Base-by-base conservation (phyloP, 2,113 vertebrate species). In the Psephotus haematonotus region DNA sequence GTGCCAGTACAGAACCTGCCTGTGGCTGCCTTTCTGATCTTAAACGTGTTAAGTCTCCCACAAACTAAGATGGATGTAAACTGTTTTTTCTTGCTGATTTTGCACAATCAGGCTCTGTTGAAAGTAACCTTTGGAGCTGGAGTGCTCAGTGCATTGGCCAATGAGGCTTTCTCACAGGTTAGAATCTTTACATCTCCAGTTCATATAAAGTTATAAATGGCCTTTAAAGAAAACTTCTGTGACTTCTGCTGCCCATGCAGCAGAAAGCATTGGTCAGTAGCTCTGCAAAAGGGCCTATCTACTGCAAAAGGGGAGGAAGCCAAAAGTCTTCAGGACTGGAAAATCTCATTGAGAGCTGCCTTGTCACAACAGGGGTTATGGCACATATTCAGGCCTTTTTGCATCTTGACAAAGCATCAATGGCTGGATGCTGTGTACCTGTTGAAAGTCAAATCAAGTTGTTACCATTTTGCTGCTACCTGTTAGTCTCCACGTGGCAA, bases 81-180 rank as follows among this genome's bases (percentile, higher is more conserved):
- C 39, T 77, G 50, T 12, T 59, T 72, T 93, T 93, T 94, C 64
- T 55, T 95, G 55, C 46, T 84, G 69, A 50, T 92, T 93, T 92
- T 91, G 80, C 80, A 93, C 83, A 95, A 16, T 93, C 72, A 68
- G 53, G 39, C 83, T 88, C 91, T 94, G 80, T 94, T 90, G 60
- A 82, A 88, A 71, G 20, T 55, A 91, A 50, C 27, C 35, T 81
- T 90, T 92, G 69, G 76, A 84, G 59, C 15, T 70, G 64, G 57
- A 93, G 35, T 28, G 8, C 49, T 77, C 31, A 24, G 49, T 60
- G 76, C 31, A 1, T 65, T 90, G 80, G 27, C 72, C 60, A 11
- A 2, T 78, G n/a, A 78, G 64, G 29, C 76, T 78, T 92, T 95
- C 76, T 81, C n/a, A 28, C 39, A 62, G 27, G 33, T 0, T 0